Evolutionary conservation across 2,113 vertebrate genomes (phyloP).

Genomic region (Triplophysa tibetana): DNA sequence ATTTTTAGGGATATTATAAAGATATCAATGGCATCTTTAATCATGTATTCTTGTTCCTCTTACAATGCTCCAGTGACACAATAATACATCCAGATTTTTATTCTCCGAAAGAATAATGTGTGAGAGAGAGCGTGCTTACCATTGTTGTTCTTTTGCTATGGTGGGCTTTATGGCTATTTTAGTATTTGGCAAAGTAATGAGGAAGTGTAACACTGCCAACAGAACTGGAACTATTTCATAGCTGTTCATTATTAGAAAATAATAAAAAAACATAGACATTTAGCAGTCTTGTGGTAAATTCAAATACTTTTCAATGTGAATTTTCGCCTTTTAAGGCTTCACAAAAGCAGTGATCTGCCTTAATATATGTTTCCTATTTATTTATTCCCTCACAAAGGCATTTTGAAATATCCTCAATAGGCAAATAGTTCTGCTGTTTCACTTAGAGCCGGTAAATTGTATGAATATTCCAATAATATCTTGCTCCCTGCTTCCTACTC

Average conservation of each 20-base stretch:
- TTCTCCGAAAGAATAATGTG: neutral
- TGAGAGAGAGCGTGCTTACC: neutral
- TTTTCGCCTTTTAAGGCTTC: too few relatives aligned
- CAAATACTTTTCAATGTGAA: too few relatives aligned
- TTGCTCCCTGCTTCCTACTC: slow-evolving; percentile 26
- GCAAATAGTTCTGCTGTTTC: neutral
- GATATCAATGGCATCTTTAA: neutral
- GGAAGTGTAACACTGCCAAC: neutral
- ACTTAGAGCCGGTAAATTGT: slow-evolving; percentile 2
- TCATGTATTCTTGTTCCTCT: neutral
- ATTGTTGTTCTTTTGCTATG: too few relatives aligned
- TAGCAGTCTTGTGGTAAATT: neutral
- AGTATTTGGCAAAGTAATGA: neutral
- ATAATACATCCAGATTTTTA: neutral
- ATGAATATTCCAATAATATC: slow-evolving; percentile 21
- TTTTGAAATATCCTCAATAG: neutral
- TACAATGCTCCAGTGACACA: neutral
- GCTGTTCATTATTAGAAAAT: neutral
- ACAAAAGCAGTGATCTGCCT: too few relatives aligned
- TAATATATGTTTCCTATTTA: neutral
- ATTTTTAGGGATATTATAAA: neutral
- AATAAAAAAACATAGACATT: neutral
- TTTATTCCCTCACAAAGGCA: neutral
- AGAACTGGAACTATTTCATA: too few relatives aligned
- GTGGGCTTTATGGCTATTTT: too few relatives aligned